These are phyloP conservation scores for Drosophila pseudoobscura DNA, from an alignment of 1,140 invertebrate genomes.

Conservation along the genomic window DNA sequence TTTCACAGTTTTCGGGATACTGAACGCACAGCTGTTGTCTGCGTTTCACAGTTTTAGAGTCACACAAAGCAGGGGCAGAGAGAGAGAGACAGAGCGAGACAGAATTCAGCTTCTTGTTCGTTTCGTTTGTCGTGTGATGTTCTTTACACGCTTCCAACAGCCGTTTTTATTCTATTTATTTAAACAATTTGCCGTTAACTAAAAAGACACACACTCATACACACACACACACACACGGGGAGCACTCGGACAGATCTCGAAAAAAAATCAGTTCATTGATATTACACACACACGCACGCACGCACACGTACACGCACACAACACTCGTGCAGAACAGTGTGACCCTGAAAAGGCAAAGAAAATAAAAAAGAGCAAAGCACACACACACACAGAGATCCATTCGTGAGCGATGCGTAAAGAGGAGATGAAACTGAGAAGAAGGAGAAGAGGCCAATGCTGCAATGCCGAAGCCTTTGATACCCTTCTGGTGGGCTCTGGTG, in stretches of 20 bases:
- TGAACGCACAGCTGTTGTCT: not conserved
- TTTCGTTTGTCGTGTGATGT: conserved; percentile 17
- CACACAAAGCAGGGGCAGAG: no score
- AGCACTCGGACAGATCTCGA: not conserved
- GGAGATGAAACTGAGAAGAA: not conserved
- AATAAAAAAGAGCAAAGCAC: conserved; percentile 7
- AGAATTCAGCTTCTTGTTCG: not conserved
- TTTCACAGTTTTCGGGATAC: conserved; percentile 1
- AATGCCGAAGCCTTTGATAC: no score
- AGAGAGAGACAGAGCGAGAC: no score
- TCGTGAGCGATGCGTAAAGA: not conserved
- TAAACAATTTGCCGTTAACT: conserved; percentile 71
- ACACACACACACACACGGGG: conserved; percentile 2
- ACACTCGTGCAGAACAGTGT: conserved; percentile 2
- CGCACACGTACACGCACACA: not conserved
- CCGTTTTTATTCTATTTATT: conserved; percentile 66
- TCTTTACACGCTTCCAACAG: conserved; percentile 46
- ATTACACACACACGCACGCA: conserved; percentile 4
- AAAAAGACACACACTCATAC: conserved; percentile 45
- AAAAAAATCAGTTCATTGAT: conserved; percentile 67
- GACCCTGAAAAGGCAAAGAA: conserved; percentile 48
- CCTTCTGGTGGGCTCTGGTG: no score
- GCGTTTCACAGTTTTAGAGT: not conserved
- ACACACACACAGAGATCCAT: not conserved
- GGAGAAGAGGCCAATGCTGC: no score